phyloP scores from a whole-genome alignment of 2,113 vertebrate species.

The Dicentrarchus labrax region DNA sequence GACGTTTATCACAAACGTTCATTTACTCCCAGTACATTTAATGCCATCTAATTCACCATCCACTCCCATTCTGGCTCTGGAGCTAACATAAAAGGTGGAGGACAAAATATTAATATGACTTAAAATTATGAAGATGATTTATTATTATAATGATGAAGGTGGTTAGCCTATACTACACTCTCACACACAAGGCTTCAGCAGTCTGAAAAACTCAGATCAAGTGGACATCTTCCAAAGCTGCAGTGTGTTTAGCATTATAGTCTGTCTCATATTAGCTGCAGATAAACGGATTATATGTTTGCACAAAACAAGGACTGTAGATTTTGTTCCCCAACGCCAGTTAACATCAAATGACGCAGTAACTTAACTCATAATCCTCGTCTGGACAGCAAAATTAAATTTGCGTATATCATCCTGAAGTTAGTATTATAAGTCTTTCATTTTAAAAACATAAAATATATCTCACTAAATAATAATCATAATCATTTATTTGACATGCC shows the following conservation, averaged over 20 bases:
- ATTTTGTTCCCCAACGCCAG: background rate
- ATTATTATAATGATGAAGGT: background rate
- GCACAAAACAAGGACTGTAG: background rate
- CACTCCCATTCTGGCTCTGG: background rate
- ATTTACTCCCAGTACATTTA: background rate
- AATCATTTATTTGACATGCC: too few species aligned
- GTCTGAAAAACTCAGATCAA: background rate
- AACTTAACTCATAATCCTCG: background rate
- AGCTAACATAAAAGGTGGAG: background rate
- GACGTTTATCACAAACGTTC: too few species aligned
- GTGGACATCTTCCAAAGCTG: background rate
- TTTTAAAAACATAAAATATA: too few species aligned
- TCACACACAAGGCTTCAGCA: background rate
- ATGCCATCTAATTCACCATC: background rate
- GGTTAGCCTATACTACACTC: background rate
- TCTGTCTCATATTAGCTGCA: background rate
- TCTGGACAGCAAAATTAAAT: too few species aligned
- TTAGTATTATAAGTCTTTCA: background rate
- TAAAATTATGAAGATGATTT: background rate
- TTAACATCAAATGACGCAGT: background rate
- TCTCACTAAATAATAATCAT: too few species aligned
- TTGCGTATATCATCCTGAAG: background rate
- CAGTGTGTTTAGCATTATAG: background rate
- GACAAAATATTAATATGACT: background rate
- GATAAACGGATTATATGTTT: background rate